These are phyloP conservation scores for Percopsis transmontana DNA, from an alignment of 2,113 vertebrate species.

Conservation along the genomic window DNA sequence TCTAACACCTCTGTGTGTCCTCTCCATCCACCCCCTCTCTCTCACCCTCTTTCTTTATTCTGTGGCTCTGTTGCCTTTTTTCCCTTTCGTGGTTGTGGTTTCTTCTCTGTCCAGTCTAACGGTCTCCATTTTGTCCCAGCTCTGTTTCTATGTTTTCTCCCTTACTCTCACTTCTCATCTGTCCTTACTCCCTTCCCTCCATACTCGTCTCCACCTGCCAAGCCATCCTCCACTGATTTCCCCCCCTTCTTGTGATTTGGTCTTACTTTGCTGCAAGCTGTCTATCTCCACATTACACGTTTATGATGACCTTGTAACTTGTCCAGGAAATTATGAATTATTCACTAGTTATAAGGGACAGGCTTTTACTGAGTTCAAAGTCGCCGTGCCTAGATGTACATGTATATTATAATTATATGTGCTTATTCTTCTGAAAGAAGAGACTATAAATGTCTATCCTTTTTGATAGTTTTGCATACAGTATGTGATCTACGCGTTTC, in stretches of 20 bases:
- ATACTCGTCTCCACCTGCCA: slow-evolving; percentile 1
- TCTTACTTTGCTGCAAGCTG: too few relatives aligned
- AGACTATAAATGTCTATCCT: too few relatives aligned
- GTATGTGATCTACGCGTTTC: background rate
- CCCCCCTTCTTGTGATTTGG: too few relatives aligned
- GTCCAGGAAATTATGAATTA: too few relatives aligned
- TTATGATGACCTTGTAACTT: too few relatives aligned
- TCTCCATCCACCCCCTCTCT: background rate
- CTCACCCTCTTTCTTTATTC: slow-evolving; percentile 18
- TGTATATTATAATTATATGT: too few relatives aligned
- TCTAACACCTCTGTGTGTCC: background rate
- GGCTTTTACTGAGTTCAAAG: too few relatives aligned
- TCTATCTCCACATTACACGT: background rate
- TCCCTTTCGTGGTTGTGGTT: background rate
- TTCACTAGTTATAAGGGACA: too few relatives aligned
- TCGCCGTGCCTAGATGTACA: too few relatives aligned
- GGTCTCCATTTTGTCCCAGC: background rate
- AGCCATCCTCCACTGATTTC: background rate
- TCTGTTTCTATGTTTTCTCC: slow-evolving; percentile 6
- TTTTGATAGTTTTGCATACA: too few relatives aligned
- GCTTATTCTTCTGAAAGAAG: too few relatives aligned
- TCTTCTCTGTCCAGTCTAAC: background rate
- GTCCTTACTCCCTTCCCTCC: slow-evolving; percentile 15
- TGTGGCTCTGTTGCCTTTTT: slow-evolving; percentile 23
- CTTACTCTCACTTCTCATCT: slow-evolving; percentile 6